phyloP scores from a whole-genome alignment of 2,888 invertebrate species.

The Drosophila suboccidentalis region DNA sequence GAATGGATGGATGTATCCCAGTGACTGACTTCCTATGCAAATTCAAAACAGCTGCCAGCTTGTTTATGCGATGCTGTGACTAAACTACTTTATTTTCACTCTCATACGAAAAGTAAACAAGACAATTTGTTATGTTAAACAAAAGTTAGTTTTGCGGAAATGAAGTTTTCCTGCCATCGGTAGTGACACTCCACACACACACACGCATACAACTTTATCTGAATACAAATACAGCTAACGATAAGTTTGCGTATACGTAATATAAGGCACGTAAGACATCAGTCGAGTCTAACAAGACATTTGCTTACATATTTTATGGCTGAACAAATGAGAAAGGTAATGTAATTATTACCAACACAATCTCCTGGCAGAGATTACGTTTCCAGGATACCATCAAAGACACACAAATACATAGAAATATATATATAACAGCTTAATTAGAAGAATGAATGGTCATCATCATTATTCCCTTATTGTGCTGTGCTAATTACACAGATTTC shows the following conservation, averaged over 20 bases:
- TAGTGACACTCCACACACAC: slow-evolving; percentile 60
- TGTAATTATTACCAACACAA: slow-evolving; percentile 68
- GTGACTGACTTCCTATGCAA: slow-evolving; percentile 34
- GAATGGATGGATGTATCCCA: background rate
- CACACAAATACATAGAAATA: slow-evolving; percentile 13
- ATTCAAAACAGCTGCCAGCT: slow-evolving; percentile 45
- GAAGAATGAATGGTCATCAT: slow-evolving; percentile 8
- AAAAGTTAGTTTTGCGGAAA: slow-evolving; percentile 81
- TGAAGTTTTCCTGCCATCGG: slow-evolving; percentile 75
- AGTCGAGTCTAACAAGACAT: slow-evolving; percentile 59
- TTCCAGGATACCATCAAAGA: slow-evolving; percentile 17
- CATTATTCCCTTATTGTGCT: background rate
- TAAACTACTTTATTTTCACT: slow-evolving; percentile 53
- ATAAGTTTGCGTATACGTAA: slow-evolving; percentile 16
- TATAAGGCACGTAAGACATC: slow-evolving; percentile 43
- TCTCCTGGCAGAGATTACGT: slow-evolving; percentile 20
- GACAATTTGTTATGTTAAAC: slow-evolving; percentile 81
- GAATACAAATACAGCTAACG: slow-evolving; percentile 8
- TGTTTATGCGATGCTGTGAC: slow-evolving; percentile 19
- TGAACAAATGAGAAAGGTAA: slow-evolving; percentile 61
- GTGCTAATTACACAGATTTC: slow-evolving; percentile 20
- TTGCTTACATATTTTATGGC: slow-evolving; percentile 67
- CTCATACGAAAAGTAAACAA: slow-evolving; percentile 74
- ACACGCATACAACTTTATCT: slow-evolving; percentile 11
- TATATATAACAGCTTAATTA: slow-evolving; percentile 19